Percentiles rank a stretch among this genome's conserved stretches.
These are phyloP conservation scores for Balanococcus diminutus DNA, from an alignment of 2,888 invertebrate species.

Conservation along the genomic window DNA sequence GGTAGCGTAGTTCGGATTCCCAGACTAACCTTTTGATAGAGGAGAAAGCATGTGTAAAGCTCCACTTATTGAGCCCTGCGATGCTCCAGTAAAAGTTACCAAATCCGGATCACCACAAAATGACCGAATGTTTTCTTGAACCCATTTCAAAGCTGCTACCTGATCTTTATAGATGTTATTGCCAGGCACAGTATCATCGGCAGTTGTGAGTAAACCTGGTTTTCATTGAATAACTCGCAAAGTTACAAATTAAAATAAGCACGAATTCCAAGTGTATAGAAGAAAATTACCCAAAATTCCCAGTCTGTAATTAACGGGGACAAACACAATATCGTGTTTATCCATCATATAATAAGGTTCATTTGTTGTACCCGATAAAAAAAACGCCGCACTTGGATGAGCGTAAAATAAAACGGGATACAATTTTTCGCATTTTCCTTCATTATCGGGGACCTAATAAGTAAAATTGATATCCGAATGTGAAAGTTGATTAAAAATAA, in stretches of 20 bases:
- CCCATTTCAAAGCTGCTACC: too few species aligned
- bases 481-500: too few species aligned
- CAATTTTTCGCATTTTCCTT: neutral
- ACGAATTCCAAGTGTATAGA: too few species aligned
- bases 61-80: neutral
- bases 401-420: neutral
- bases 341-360: slow-evolving; percentile 59
- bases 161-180: neutral
- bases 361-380: neutral
- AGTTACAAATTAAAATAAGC: too few species aligned
- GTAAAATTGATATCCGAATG: neutral
- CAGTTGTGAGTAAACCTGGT: neutral
- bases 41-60: neutral
- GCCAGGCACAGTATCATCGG: neutral
- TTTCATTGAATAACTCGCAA: neutral
- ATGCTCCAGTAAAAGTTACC: neutral
- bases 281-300: slow-evolving; percentile 63
- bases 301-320: slow-evolving; percentile 60
- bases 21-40: neutral
- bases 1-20: too few species aligned
- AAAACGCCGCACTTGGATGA: neutral
- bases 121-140: neutral
- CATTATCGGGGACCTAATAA: neutral
- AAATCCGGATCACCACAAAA: neutral
- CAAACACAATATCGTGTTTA: slow-evolving; percentile 58